Evolutionary conservation across 2,888 invertebrate genomes (phyloP).

Genomic region (Smittia sp.): DNA sequence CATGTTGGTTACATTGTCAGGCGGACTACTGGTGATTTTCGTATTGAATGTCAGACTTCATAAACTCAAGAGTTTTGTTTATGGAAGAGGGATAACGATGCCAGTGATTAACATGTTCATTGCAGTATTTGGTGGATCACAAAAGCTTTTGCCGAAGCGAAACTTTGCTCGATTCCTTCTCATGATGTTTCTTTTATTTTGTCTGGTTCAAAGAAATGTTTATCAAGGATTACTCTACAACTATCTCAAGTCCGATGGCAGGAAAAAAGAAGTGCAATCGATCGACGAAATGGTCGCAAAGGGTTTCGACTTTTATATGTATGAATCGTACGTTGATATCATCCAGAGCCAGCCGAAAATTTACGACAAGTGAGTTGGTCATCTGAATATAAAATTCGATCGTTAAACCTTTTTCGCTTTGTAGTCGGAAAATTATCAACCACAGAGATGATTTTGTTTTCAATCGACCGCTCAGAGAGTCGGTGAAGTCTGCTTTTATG

Average conservation of each 20-base stretch:
- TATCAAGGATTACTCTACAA: conserved; percentile 34
- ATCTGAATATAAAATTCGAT: too few species aligned
- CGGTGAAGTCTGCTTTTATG: neutral
- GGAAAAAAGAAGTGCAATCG: neutral
- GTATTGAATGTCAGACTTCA: neutral
- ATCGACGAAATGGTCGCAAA: conserved; percentile 5
- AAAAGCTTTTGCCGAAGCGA: neutral
- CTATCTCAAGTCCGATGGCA: neutral
- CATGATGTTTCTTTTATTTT: conserved; percentile 8
- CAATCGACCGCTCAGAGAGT: neutral
- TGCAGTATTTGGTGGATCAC: neutral
- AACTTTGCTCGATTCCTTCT: conserved; percentile 23
- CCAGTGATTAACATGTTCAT: neutral
- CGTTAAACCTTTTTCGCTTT: too few species aligned
- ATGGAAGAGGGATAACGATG: neutral
- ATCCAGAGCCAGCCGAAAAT: neutral
- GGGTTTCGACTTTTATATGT: neutral
- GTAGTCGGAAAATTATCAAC: too few species aligned
- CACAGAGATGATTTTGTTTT: neutral
- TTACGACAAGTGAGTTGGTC: neutral
- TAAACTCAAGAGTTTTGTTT: neutral
- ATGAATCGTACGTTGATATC: neutral
- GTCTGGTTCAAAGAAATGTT: conserved; percentile 18
- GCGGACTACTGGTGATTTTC: neutral
- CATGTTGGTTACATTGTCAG: neutral